Conservation (phyloP, 2,113 vertebrate genomes). For the Nyctereutes procyonoides region DNA sequence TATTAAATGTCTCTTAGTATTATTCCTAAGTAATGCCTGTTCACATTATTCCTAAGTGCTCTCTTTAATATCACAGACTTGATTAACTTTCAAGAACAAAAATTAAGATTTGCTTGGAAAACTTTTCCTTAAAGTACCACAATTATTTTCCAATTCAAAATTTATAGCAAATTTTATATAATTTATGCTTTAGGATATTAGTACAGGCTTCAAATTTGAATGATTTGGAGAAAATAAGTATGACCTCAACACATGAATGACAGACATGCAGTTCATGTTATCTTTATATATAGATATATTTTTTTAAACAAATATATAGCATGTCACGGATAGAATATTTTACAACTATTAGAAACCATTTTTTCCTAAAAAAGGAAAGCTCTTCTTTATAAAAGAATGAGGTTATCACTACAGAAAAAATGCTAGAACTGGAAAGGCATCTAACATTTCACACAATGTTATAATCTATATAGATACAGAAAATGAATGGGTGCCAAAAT, state of each 20-base stretch:
- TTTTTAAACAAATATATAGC: not conserved
- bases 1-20: not conserved
- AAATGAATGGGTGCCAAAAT: not conserved
- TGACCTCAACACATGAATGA: not conserved
- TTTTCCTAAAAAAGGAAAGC: not conserved
- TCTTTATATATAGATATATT: not conserved
- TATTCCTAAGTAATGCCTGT: not conserved
- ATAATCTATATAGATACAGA: not conserved
- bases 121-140: not conserved
- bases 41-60: not conserved
- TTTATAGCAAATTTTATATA: not conserved
- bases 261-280: not conserved
- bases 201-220: constrained; percentile 12
- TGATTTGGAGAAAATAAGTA: not conserved
- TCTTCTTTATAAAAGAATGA: constrained; percentile 27
- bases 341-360: constrained; percentile 16
- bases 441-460: not conserved
- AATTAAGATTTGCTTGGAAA: not conserved
- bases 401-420: not conserved
- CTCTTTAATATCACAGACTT: not conserved
- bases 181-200: constrained; percentile 25
- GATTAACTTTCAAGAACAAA: constrained; percentile 48
- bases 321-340: not conserved
- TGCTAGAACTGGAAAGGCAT: constrained; percentile 51
- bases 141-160: constrained; percentile 53